These are phyloP conservation scores for Polyergus mexicanus DNA, from an alignment of 1,140 invertebrate genomes.

Conservation along the genomic window DNA sequence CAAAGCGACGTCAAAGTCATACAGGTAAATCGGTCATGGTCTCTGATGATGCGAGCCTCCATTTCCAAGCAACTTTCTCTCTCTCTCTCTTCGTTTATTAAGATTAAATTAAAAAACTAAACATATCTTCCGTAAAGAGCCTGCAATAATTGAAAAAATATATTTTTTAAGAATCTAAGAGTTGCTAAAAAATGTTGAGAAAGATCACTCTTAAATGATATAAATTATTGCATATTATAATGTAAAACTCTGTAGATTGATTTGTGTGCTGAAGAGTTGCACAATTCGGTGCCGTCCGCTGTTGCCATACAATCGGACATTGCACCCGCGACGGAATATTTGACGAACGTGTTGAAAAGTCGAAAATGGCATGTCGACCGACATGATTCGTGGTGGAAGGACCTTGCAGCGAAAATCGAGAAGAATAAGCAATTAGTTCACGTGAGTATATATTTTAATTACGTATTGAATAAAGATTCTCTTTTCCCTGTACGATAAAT, in stretches of 20 bases:
- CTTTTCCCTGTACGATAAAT: not conserved
- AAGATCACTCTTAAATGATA: not conserved
- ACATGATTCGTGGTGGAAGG: conserved; percentile 88
- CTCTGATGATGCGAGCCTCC: not conserved
- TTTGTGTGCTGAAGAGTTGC: conserved; percentile 95
- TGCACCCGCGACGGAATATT: conserved; percentile 89
- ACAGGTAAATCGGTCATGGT: conserved; percentile 88
- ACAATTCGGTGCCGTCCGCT: conserved; percentile 93
- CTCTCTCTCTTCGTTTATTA: not conserved
- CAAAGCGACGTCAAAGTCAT: conserved; percentile 94
- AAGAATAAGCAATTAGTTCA: conserved; percentile 87
- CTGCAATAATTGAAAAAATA: not conserved
- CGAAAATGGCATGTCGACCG: conserved; percentile 82
- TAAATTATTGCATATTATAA: conserved; percentile 1
- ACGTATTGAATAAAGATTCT: conserved; percentile 17
- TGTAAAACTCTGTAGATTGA: conserved; percentile 90
- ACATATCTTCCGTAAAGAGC: not conserved
- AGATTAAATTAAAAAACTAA: not conserved
- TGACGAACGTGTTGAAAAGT: conserved; percentile 83
- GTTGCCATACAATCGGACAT: conserved; percentile 94
- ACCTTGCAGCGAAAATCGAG: conserved; percentile 86
- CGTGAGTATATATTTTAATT: conserved; percentile 77
- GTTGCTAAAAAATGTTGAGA: not conserved
- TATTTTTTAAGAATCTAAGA: not conserved
- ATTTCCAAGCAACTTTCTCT: not conserved